Conservation (phyloP, 2,113 vertebrate genomes). For the Crotalus tigris region DNA sequence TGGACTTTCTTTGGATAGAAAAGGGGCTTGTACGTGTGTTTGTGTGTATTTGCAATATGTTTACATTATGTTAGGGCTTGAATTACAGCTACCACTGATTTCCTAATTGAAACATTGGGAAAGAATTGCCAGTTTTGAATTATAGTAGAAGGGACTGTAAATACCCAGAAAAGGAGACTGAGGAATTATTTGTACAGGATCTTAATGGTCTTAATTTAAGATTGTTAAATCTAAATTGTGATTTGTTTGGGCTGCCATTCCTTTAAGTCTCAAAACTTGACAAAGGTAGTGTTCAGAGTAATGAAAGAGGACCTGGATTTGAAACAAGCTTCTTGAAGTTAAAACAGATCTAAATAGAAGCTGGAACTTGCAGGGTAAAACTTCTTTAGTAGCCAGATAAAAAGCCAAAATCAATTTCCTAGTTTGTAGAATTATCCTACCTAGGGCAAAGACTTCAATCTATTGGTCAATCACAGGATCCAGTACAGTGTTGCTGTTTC, state of each 20-base stretch:
- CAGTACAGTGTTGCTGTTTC: not conserved
- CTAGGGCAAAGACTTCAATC: not conserved
- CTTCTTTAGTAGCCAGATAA: not conserved
- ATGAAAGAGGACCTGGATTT: not conserved
- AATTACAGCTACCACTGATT: not conserved
- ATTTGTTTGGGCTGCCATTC: not conserved
- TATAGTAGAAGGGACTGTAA: not conserved
- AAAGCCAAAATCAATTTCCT: not conserved
- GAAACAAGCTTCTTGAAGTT: not conserved
- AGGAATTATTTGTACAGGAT: not conserved
- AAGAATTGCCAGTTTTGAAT: not conserved
- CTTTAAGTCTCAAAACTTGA: not conserved
- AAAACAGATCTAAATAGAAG: not conserved
- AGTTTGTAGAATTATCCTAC: not conserved
- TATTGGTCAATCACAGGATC: not conserved
- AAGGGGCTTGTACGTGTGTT: not conserved
- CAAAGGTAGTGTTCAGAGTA: not conserved
- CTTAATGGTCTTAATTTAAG: not conserved
- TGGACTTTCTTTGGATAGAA: not conserved
- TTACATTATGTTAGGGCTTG: not conserved
- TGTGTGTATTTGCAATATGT: not conserved
- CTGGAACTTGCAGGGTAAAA: not conserved
- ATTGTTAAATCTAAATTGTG: not conserved
- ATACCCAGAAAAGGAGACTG: not conserved
- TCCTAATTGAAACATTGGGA: not conserved